Base-by-base conservation (phyloP, 53 echinoderm and acorn worm species). In the Actinopyga echinites region DNA sequence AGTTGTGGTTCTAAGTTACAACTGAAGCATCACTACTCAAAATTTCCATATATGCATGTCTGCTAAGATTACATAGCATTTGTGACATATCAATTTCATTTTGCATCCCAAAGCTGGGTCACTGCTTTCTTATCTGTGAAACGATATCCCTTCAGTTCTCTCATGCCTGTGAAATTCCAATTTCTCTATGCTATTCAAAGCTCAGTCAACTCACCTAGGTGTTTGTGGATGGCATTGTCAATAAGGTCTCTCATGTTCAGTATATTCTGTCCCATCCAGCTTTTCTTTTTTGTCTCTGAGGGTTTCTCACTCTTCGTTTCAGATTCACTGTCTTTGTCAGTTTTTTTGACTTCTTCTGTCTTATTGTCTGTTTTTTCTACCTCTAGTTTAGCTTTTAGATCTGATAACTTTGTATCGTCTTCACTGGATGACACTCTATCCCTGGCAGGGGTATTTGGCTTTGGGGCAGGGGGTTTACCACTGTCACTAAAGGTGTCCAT, bases 201-300 rank as follows among this genome's bases (percentile, higher is more conserved):
- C 25, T 25, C 55, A 62, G 3, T 12, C 25, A 29, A 82, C 89
- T 92, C 67, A 99, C 99, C 94, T 64, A 99, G 87, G 69, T 99
- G 99, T 65, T 88, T 99, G 62, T 99, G 92, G 82, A 99, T 99
- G 22, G 94, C 92, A 13, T 94, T 95, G 69, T 99, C 90, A 65
- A 99, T 99, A 22, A 99, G 74, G 60, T 99, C 99, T 38, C 92
- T 90, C 74, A 95, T 99, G 82, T 99, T 99, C 32, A 89, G 87
- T 37, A 92, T 88, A 25, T 87, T 87, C 65, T 66, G 87, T 0
- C 36, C 13, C 11, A 6, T 29, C 83, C 83, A 66, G 22, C 65
- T 28, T 45, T 57, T 57, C 30, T 80, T 84, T 19, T 79, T 57
- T 8, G 21, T 1, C 20, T 57, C 71, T n/a, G 15, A 3, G 11